phyloP scores from a whole-genome alignment of 2,888 invertebrate genomes.

The Drosophila glabriapex region DNA sequence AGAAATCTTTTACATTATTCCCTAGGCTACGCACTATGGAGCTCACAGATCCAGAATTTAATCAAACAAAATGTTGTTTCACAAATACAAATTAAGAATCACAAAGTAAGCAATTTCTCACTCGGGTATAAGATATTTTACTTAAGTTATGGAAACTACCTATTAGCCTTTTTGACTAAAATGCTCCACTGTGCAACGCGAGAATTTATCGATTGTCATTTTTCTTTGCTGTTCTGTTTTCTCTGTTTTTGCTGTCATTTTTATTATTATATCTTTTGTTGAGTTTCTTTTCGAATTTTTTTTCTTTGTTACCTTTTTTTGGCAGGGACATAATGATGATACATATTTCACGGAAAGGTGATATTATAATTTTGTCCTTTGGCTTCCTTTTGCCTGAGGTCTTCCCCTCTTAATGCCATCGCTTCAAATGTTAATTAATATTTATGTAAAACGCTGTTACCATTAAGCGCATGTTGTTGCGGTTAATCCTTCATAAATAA shows the following conservation, averaged over 20 bases:
- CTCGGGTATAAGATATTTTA: not conserved
- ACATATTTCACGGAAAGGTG: constrained; percentile 51
- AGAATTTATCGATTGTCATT: constrained; percentile 70
- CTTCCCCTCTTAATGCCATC: constrained; percentile 18
- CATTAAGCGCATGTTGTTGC: constrained; percentile 25
- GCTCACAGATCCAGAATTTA: not conserved
- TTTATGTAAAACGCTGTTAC: constrained; percentile 40
- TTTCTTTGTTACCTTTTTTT: constrained; percentile 4
- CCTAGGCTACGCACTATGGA: not conserved
- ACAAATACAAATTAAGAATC: not conserved
- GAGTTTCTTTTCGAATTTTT: not conserved
- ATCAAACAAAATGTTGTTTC: not conserved
- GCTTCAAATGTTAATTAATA: constrained; percentile 51
- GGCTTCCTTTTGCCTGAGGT: constrained; percentile 3
- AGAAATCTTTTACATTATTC: constrained; percentile 1
- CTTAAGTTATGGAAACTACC: not conserved
- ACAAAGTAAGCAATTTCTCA: not conserved
- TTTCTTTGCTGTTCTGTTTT: constrained; percentile 40
- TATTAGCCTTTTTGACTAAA: not conserved
- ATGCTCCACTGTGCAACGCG: constrained; percentile 32
- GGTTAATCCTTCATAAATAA: constrained; percentile 9
- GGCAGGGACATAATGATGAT: constrained; percentile 40
- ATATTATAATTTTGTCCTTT: constrained; percentile 35
- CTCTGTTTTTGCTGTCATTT: constrained; percentile 26
- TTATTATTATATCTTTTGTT: constrained; percentile 26